A percentile compares a stretch with the other conserved stretches of the same genome.
Conservation (phyloP, 2,888 invertebrate species). For the Vesta saturnalis region DNA sequence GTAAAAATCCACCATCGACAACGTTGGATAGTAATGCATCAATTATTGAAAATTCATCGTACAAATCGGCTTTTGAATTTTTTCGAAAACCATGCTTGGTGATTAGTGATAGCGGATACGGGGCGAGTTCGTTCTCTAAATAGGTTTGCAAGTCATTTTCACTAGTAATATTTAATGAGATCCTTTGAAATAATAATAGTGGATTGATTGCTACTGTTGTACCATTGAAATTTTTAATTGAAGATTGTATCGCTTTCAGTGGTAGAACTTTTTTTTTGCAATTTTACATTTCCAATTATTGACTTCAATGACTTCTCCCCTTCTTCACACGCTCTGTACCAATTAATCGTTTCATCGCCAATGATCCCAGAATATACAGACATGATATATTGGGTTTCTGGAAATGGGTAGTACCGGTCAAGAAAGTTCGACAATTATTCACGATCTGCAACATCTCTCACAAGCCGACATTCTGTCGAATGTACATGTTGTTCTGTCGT, state of each 20-base stretch:
- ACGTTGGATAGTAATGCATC: neutral
- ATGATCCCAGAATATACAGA: slow-evolving; percentile 49
- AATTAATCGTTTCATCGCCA: slow-evolving; percentile 49
- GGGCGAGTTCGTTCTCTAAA: slow-evolving; percentile 49
- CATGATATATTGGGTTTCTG: slow-evolving; percentile 46
- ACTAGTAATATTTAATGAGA: slow-evolving; percentile 42
- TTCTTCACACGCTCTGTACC: slow-evolving; percentile 48
- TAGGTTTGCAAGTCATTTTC: slow-evolving; percentile 47
- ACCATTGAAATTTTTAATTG: slow-evolving; percentile 47
- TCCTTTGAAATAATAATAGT: slow-evolving; percentile 45
- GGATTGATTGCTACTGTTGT: slow-evolving; percentile 43
- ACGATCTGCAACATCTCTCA: slow-evolving; percentile 50
- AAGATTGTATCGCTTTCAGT: slow-evolving; percentile 45
- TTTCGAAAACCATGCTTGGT: slow-evolving; percentile 42
- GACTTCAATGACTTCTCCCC: slow-evolving; percentile 46
- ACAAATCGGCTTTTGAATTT: too few relatives aligned
- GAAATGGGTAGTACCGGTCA: slow-evolving; percentile 49
- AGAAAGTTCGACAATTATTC: slow-evolving; percentile 44
- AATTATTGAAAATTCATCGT: too few relatives aligned
- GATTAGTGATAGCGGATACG: slow-evolving; percentile 49
- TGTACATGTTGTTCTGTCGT: slow-evolving; percentile 52
- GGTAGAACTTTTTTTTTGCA: slow-evolving; percentile 50
- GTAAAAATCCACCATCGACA: slow-evolving; percentile 48
- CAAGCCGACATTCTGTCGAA: slow-evolving; percentile 48
- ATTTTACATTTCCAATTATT: slow-evolving; percentile 48